phyloP scores from a whole-genome alignment of 2,113 vertebrate species.

The Lynx canadensis region DNA sequence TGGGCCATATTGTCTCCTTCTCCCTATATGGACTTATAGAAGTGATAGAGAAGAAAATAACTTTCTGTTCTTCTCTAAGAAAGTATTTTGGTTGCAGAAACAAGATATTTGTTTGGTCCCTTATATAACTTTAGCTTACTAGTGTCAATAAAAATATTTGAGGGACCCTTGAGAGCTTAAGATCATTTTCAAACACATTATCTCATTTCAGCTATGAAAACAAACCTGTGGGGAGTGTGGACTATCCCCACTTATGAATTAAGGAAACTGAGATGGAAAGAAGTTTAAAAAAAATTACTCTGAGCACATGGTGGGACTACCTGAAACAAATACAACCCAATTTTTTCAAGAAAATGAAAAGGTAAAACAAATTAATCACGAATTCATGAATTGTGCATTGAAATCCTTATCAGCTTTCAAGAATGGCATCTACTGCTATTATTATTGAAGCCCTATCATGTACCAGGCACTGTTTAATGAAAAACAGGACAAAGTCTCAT shows the following conservation, averaged over 20 bases:
- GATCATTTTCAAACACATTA: neutral
- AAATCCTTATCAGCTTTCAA: neutral
- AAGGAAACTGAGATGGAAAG: neutral
- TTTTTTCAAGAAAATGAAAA: neutral
- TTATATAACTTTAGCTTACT: neutral
- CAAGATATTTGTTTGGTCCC: neutral
- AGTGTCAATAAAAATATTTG: neutral
- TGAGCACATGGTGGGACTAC: neutral
- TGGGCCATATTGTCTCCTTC: neutral
- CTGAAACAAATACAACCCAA: neutral
- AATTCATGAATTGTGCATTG: neutral
- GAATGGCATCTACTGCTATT: neutral
- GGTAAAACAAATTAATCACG: neutral
- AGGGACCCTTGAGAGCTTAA: neutral
- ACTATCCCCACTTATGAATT: neutral
- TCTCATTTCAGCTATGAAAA: neutral
- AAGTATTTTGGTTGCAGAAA: neutral
- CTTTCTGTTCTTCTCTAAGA: neutral
- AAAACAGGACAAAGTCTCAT: neutral
- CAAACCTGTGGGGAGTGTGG: neutral
- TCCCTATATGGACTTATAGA: neutral
- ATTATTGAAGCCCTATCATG: neutral
- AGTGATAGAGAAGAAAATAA: neutral
- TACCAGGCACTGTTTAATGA: too few species aligned
- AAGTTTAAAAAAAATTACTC: neutral